Percentiles rank a stretch among this genome's conserved stretches.
phyloP scores from a whole-genome alignment of 2,113 vertebrate genomes.

The Tetrax tetrax region DNA sequence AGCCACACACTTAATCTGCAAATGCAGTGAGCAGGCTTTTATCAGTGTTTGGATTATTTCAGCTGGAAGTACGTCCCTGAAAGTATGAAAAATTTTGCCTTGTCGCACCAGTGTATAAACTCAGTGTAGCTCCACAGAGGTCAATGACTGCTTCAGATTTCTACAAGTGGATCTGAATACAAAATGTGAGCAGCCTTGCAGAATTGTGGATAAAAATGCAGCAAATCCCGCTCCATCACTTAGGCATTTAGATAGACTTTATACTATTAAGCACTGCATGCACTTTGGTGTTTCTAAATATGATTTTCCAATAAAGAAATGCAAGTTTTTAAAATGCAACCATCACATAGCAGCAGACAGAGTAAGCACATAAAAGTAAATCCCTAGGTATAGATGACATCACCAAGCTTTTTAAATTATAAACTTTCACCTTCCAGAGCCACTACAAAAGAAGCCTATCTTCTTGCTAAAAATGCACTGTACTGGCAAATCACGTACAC shows the following conservation, averaged over 20 bases:
- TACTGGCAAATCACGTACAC: neutral
- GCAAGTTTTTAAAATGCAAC: neutral
- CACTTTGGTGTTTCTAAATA: neutral
- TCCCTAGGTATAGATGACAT: neutral
- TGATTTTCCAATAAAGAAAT: neutral
- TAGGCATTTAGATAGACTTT: neutral
- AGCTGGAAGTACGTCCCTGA: neutral
- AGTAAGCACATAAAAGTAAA: neutral
- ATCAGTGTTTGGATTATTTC: neutral
- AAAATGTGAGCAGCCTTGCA: neutral
- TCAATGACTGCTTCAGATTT: neutral
- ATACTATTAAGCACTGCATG: neutral
- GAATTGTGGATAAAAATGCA: neutral
- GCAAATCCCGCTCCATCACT: neutral
- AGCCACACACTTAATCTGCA: neutral
- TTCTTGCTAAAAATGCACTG: neutral
- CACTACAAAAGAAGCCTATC: neutral
- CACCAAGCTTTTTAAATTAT: neutral
- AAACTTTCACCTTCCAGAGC: conserved; percentile 28
- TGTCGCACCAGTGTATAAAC: neutral
- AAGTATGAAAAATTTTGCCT: neutral
- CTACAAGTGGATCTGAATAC: neutral
- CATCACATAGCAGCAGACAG: neutral
- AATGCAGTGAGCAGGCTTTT: neutral
- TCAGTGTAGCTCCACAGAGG: neutral